phyloP scores from a whole-genome alignment of 1,140 invertebrate species.

The Sinella curviseta region DNA sequence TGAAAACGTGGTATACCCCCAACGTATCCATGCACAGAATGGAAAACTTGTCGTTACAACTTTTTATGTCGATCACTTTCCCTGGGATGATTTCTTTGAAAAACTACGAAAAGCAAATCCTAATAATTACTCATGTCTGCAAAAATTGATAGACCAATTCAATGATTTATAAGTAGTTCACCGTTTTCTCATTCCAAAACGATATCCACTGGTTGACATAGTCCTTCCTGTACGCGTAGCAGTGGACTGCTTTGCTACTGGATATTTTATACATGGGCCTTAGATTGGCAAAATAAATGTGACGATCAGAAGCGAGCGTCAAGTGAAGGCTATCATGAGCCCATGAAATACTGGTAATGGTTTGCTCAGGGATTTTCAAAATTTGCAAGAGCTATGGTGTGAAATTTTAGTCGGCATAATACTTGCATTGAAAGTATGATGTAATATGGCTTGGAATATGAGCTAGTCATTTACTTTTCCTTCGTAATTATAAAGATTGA shows the following conservation, averaged over 20 bases:
- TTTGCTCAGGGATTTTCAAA: conserved; percentile 82
- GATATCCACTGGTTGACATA: conserved; percentile 30
- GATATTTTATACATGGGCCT: conserved; percentile 83
- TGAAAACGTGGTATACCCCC: conserved; percentile 1
- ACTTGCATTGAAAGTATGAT: background rate
- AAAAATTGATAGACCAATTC: background rate
- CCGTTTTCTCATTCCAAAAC: conserved; percentile 44
- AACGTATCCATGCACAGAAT: conserved; percentile 25
- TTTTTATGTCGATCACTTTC: conserved; percentile 44
- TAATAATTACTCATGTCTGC: background rate
- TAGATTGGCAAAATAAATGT: conserved; percentile 97
- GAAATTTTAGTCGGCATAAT: conserved; percentile 10
- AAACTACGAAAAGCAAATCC: conserved; percentile 25
- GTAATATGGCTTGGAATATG: background rate
- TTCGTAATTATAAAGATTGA: conserved; percentile 40
- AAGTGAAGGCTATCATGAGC: conserved; percentile 64
- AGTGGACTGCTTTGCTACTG: conserved; percentile 47
- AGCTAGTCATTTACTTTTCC: conserved; percentile 30
- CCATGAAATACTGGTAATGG: conserved; percentile 4
- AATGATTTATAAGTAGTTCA: background rate
- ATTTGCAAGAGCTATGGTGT: conserved; percentile 69
- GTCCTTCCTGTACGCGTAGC: conserved; percentile 36
- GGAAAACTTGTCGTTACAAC: conserved; percentile 39
- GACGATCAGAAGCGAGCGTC: conserved; percentile 88
- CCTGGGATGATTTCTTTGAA: conserved; percentile 41